Evolutionary conservation across 2,113 vertebrate species (phyloP).

Genomic region (Probosciger aterrimus): DNA sequence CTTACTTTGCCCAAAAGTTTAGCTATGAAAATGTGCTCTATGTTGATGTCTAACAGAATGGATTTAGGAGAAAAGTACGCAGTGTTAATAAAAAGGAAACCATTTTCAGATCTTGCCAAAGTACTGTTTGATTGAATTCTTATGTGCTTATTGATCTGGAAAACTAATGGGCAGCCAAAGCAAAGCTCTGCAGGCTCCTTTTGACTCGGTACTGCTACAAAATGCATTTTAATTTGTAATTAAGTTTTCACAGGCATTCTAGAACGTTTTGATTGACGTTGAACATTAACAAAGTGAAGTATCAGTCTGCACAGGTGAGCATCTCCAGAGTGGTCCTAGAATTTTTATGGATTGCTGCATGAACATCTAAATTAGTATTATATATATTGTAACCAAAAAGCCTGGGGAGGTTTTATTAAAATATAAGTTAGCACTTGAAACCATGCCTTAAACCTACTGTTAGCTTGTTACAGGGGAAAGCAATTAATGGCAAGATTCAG

Average conservation of each 20-base stretch:
- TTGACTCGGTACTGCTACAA: background rate
- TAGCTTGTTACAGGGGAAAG: background rate
- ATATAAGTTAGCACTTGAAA: background rate
- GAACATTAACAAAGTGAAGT: background rate
- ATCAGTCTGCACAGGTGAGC: background rate
- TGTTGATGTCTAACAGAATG: background rate
- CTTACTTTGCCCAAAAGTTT: background rate
- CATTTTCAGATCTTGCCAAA: background rate
- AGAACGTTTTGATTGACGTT: background rate
- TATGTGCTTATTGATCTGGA: conserved; percentile 9
- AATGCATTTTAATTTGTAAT: background rate
- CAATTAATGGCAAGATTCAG: background rate
- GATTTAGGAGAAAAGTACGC: background rate
- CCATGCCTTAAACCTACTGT: background rate
- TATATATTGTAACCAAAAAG: background rate
- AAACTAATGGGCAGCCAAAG: background rate
- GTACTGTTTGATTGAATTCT: conserved; percentile 9
- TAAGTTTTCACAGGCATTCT: background rate
- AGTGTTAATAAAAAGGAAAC: background rate
- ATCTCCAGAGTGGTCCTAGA: background rate
- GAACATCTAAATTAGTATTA: background rate
- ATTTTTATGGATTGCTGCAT: background rate
- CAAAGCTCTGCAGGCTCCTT: background rate
- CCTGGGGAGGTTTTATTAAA: background rate
- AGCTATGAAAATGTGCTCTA: background rate